Percentiles rank a stretch among this genome's conserved stretches.
Conservation (phyloP, 2,797 vertebrate genomes). For the Sebastes kiyomatsui region DNA sequence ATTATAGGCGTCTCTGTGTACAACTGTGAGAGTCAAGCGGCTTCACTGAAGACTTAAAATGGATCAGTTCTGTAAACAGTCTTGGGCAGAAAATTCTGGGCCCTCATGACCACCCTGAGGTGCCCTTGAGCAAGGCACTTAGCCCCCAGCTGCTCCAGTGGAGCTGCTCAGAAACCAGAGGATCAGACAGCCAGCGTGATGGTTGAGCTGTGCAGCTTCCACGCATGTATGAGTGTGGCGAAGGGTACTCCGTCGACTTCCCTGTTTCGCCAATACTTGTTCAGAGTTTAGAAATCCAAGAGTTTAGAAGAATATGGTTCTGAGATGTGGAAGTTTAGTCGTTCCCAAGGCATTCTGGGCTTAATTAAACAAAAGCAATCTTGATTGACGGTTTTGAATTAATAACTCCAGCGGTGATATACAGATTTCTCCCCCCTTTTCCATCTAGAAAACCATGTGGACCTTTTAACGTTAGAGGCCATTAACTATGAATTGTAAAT, state of each 20-base stretch:
- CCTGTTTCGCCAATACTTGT: neutral
- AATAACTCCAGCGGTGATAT: neutral
- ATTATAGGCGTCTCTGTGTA: neutral
- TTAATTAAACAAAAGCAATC: slow-evolving; percentile 10
- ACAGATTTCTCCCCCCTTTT: neutral
- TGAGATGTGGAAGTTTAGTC: rapidly evolving
- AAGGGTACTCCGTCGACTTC: neutral
- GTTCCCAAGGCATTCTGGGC: neutral
- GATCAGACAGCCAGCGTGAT: slow-evolving; percentile 8
- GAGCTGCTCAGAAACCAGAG: neutral
- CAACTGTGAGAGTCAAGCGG: neutral
- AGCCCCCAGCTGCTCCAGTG: slow-evolving; percentile 5
- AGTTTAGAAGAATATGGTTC: neutral
- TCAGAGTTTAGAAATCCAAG: neutral
- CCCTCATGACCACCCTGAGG: neutral
- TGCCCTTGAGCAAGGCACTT: slow-evolving; percentile 35
- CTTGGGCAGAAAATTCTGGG: neutral
- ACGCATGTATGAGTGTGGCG: neutral
- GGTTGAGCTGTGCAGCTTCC: slow-evolving; percentile 15
- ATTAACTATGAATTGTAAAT: slow-evolving; percentile 19
- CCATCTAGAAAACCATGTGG: neutral
- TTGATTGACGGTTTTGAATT: slow-evolving; percentile 1
- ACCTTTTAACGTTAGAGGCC: neutral
- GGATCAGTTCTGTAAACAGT: neutral
- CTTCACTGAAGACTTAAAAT: neutral